Base-by-base conservation (phyloP, 1,140 invertebrate genomes). In the Homarus americanus region DNA sequence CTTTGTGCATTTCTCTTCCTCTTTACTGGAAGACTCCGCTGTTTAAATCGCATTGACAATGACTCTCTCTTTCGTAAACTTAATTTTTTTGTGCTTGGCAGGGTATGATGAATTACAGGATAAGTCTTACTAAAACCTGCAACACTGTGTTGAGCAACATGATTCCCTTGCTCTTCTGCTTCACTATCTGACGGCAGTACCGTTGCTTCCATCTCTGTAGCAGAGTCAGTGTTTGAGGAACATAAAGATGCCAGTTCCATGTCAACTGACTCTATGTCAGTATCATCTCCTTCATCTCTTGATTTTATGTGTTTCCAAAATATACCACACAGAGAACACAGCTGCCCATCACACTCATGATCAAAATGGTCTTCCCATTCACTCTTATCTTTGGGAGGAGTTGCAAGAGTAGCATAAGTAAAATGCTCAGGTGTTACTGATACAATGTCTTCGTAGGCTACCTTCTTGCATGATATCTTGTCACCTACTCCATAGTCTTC, bases 341-440 rank as follows among this genome's bases (percentile, higher is more conserved):
- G 24, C 79, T 83, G 87, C 28, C 87, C 87, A 41, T 75, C 69
- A 82, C 87, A 90, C 40, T 90, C 87, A 44, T 90, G 87, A 32
- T 75, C 80, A 40, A 83, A 90, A 28, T 90, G 72, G 24, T 90
- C 36, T 7, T 40, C 38, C 80, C 80, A 90, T 28, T 82, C 73
- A 40, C 66, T 44, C 36, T 73, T 83, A 24, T 76, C 80, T 24
- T 49, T 66, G 2, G 87, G 87, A 9, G 73, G 82, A 36, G 69
- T 83, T 28, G 58, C 63, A 7, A 90, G 80, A 1, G 72, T 83
- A 32, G 80, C 24, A 32, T 69, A 69, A 69, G 63, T 69, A 32
- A 4, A 69, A 28, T 69, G 28, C 12, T 69, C 63, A 0, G 28
- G 63, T 69, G 63, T 32, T 69, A 28, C 63, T 7, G 5, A 32